Evolutionary conservation across 2,888 invertebrate species (phyloP), one percentile per base, ranked within the genome.

Genomic region (Philopedon plagiatum): DNA sequence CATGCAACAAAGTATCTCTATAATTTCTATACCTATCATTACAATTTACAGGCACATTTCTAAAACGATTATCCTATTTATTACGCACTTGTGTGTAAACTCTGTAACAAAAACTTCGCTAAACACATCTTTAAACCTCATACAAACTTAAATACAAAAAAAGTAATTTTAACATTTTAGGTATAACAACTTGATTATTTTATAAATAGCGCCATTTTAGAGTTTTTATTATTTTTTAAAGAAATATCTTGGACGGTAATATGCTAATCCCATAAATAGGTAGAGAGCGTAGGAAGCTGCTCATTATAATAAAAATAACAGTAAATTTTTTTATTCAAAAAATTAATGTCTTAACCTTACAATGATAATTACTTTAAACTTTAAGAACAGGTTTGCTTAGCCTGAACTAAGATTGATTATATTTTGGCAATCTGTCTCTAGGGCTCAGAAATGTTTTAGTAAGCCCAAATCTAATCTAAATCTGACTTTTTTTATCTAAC

Each of bases 231-330:
- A 19, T 44, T 44, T 44, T 44, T 44, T 19, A 44, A 44, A 44
- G 44, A 44, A 19, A n/a, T 8, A 5, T 19, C 19, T 39, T 44
- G 11, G 3, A 19, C 8, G 18, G 19, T 8, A 19, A 19, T 44
- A 44, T 19, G 44, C 44, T 44, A 19, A 44, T 44, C 44, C 44
- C 11, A 44, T 44, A 44, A 29, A 19, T 44, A 44, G 19, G 19
- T 44, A 44, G 18, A 19, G 9, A 18, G 44, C 18, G 44, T 44
- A 19, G 44, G 44, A 1, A 19, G 44, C 19, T 19, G 7, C 39
- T 44, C 19, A 19, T 44, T 44, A 44, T 44, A 44, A 44, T 44
- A 44, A 44, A 18, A 44, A 44, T 44, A 44, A 44, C 44, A 18
- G 44, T 44, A 44, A 18, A 44, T 44, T 44, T 44, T 44, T 19